Percentiles rank a stretch among this genome's conserved stretches.
Evolutionary conservation across 2,113 vertebrate species (phyloP).

Genomic region (Bos javanicus): DNA sequence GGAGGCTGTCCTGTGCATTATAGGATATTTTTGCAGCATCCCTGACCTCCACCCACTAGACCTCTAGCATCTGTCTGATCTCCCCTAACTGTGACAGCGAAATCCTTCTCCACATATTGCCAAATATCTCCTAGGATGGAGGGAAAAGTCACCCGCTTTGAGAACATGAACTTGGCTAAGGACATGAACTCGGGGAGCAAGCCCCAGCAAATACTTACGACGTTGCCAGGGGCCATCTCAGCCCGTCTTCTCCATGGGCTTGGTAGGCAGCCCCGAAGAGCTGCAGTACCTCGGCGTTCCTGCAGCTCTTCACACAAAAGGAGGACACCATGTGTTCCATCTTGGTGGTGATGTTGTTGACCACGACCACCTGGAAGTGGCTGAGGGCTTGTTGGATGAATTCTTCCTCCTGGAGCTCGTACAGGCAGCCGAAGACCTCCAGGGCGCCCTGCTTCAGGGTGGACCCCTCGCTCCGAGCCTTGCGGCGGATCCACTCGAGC

Average conservation of each 20-base stretch:
- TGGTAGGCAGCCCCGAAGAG: background rate
- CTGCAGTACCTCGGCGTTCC: background rate
- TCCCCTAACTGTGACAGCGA: background rate
- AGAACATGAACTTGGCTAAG: background rate
- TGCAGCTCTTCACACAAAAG: slow-evolving; percentile 66
- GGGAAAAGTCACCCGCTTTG: background rate
- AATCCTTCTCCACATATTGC: background rate
- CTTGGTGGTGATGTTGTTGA: slow-evolving; percentile 9
- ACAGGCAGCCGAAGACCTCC: slow-evolving; percentile 74
- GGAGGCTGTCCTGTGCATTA: background rate
- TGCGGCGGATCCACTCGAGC: slow-evolving; percentile 63
- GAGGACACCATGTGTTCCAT: slow-evolving; percentile 67
- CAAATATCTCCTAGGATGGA: background rate
- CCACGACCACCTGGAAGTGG: slow-evolving; percentile 25
- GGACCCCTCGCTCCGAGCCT: background rate
- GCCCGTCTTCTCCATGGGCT: fast-evolving
- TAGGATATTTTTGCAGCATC: background rate
- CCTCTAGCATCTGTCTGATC: background rate
- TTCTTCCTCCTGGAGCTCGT: slow-evolving; percentile 62
- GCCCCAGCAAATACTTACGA: background rate
- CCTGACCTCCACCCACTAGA: background rate
- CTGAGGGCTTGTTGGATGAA: slow-evolving; percentile 8
- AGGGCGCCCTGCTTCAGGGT: slow-evolving; percentile 21
- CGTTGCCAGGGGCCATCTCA: fast-evolving
- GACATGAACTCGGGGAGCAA: fast-evolving